Conservation (phyloP, 2,888 invertebrate genomes). For the Himalopsyche kuldschensis region DNA sequence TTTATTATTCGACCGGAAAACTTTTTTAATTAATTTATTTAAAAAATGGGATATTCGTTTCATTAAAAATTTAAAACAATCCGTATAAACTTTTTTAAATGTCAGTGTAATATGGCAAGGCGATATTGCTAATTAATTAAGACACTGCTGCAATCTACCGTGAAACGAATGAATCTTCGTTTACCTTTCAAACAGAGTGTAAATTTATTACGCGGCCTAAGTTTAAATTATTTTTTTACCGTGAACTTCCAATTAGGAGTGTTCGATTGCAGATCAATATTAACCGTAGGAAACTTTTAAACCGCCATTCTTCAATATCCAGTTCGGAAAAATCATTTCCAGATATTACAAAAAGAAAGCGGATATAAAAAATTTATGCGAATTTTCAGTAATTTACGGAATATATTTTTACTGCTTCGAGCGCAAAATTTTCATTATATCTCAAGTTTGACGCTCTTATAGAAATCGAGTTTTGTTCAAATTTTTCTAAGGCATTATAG, state of each 20-base stretch:
- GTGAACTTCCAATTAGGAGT: not conserved
- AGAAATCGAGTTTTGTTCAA: not conserved
- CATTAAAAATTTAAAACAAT: too few species aligned
- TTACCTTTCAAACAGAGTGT: not conserved
- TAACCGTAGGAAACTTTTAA: not conserved
- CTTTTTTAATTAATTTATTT: too few species aligned
- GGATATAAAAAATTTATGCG: not conserved
- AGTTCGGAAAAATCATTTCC: not conserved
- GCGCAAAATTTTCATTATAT: not conserved
- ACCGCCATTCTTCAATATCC: not conserved
- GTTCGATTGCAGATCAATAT: constrained; percentile 2
- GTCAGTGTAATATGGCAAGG: too few species aligned
- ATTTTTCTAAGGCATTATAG: too few species aligned
- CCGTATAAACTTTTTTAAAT: too few species aligned
- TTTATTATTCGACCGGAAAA: too few species aligned
- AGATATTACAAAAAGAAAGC: not conserved
- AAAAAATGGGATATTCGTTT: too few species aligned
- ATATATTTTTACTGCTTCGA: not conserved
- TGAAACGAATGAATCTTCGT: not conserved
- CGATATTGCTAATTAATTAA: too few species aligned
- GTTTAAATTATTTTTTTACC: constrained; percentile 7
- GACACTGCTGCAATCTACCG: too few species aligned
- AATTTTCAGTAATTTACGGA: not conserved
- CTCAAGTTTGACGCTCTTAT: not conserved
- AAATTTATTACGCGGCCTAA: not conserved